Evolutionary conservation across 2,888 invertebrate genomes (phyloP).

Genomic region (Phoronis australis): DNA sequence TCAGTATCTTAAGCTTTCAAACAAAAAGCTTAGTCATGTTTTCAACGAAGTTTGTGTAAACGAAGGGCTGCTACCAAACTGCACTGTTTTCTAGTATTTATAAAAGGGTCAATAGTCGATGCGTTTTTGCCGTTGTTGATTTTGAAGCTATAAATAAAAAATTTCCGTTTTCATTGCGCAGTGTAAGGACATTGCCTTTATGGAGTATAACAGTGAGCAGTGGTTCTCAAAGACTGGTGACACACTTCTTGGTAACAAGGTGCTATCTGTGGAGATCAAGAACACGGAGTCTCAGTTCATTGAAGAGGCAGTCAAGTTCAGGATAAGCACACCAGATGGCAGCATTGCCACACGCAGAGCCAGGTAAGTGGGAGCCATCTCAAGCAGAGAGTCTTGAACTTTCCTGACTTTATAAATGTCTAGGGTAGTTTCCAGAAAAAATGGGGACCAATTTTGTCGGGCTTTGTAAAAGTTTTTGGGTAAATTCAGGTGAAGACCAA

Average conservation of each 20-base stretch:
- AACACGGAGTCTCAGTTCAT: slow-evolving; percentile 22
- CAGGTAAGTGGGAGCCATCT: slow-evolving; percentile 24
- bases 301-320: slow-evolving; percentile 26
- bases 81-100: too few relatives aligned
- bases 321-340: slow-evolving; percentile 34
- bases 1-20: too few relatives aligned
- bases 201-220: slow-evolving; percentile 40
- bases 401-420: too few relatives aligned
- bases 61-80: not conserved
- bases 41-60: too few relatives aligned
- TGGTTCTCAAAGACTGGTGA: slow-evolving; percentile 32
- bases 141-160: too few relatives aligned
- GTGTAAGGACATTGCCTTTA: slow-evolving; percentile 41
- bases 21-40: too few relatives aligned
- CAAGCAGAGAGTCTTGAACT: not conserved
- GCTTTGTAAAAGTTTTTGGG: not conserved
- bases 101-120: too few relatives aligned
- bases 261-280: slow-evolving; percentile 39
- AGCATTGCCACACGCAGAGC: slow-evolving; percentile 30
- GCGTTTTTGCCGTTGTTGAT: too few relatives aligned
- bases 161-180: slow-evolving; percentile 17
- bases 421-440: too few relatives aligned
- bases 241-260: slow-evolving; percentile 16
- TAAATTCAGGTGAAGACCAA: not conserved
- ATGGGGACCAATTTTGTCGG: not conserved